Conservation (phyloP, 2,113 vertebrate species). For the Catharus bicknelli region DNA sequence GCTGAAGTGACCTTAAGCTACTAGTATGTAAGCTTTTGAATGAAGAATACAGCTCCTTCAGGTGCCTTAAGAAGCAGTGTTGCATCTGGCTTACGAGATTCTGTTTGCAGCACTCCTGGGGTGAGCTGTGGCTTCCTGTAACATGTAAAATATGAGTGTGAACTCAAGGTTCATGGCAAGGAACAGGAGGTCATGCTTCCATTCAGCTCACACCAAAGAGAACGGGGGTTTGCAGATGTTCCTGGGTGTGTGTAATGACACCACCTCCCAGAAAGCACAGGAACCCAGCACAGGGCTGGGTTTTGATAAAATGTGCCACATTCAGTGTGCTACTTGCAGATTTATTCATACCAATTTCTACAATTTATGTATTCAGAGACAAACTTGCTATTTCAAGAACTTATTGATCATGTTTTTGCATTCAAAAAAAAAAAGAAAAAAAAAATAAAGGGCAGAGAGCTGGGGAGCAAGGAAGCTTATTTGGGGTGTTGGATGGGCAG, state of each 20-base stretch:
- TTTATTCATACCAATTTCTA: constrained; percentile 93
- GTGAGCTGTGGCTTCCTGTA: constrained; percentile 90
- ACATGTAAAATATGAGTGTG: constrained; percentile 97
- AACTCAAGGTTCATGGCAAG: constrained; percentile 88
- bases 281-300: constrained; percentile 60
- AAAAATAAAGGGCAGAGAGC: background rate
- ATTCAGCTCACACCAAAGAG: constrained; percentile 83
- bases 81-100: constrained; percentile 89
- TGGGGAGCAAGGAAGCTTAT: background rate
- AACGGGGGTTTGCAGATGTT: constrained; percentile 90
- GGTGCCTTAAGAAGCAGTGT: constrained; percentile 82
- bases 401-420: constrained; percentile 69
- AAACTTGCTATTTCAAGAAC: constrained; percentile 85
- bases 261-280: constrained; percentile 75
- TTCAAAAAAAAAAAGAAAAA: background rate
- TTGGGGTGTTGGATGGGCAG: constrained; percentile 51
- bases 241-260: constrained; percentile 86
- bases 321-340: constrained; percentile 91
- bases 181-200: constrained; percentile 97
- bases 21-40: constrained; percentile 83
- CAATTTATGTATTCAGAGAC: constrained; percentile 95
- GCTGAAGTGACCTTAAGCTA: constrained; percentile 85
- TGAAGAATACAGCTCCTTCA: constrained; percentile 82
- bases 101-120: constrained; percentile 90
- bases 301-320: constrained; percentile 84